Percentiles rank a stretch among this genome's conserved stretches.
Conservation (phyloP, 2,113 vertebrate species). For the Psilopsiagon aymara region DNA sequence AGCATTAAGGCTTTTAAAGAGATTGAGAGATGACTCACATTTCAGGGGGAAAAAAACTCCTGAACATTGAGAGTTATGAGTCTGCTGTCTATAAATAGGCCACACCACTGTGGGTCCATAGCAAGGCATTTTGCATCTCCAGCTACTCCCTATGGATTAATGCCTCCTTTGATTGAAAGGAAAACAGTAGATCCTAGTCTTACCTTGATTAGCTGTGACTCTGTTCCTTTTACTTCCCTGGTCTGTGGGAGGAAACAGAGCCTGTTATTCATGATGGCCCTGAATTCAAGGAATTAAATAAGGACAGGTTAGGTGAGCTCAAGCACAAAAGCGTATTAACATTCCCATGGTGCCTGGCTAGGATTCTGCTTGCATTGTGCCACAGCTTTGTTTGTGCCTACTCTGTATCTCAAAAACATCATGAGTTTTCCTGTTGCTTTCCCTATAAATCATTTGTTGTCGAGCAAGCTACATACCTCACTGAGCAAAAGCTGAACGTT, state of each 20-base stretch:
- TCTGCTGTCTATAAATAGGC: not conserved
- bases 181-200: not conserved
- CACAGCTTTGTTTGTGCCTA: not conserved
- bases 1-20: not conserved
- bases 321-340: not conserved
- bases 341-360: not conserved
- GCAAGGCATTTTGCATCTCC: not conserved
- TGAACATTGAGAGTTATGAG: not conserved
- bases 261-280: not conserved
- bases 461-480: conserved; percentile 20
- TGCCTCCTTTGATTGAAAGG: not conserved
- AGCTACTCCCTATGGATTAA: not conserved
- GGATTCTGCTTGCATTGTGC: not conserved
- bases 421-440: conserved; percentile 31
- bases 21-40: not conserved
- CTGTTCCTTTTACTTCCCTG: not conserved
- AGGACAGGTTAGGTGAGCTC: not conserved
- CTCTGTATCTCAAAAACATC: not conserved
- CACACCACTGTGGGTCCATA: not conserved
- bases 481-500: conserved; percentile 30
- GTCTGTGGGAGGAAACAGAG: not conserved
- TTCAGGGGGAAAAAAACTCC: not conserved
- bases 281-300: not conserved
- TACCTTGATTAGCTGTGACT: not conserved
- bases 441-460: conserved; percentile 35